Conservation (phyloP, 2,797 vertebrate species). For the Tarsius wallacei region DNA sequence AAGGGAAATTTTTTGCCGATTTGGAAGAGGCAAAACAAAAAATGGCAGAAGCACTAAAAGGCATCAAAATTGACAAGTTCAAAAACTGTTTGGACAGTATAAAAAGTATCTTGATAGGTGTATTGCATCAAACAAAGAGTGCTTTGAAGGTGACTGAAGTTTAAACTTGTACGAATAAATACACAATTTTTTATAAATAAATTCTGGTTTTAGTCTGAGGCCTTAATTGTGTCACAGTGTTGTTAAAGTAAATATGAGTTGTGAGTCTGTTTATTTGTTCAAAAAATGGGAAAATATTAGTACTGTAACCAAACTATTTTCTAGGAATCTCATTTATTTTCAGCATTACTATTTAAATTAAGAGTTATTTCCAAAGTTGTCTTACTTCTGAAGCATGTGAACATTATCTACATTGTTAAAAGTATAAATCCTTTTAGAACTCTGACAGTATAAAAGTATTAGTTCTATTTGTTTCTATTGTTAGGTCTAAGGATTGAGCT, state of each 20-base stretch:
- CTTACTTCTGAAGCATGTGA: constrained; percentile 32
- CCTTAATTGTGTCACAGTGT: constrained; percentile 32
- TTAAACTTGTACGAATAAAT: no score
- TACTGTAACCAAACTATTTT: constrained; percentile 17
- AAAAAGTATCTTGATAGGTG: no score
- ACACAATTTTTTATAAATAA: no score
- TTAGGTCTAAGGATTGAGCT: constrained; percentile 37
- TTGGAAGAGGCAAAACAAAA: no score
- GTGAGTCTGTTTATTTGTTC: constrained; percentile 52
- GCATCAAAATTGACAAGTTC: no score
- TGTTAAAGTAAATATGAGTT: background rate
- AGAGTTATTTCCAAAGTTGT: constrained; percentile 61
- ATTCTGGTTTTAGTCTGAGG: background rate
- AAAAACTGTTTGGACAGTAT: no score
- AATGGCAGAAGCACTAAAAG: no score
- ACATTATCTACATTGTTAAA: constrained; percentile 20
- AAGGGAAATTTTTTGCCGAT: no score
- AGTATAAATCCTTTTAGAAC: background rate
- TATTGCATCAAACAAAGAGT: no score
- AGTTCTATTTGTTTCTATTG: constrained; percentile 39
- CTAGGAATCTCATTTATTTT: constrained; percentile 20
- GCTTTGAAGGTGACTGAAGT: no score
- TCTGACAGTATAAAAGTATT: background rate
- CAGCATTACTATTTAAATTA: constrained; percentile 48
- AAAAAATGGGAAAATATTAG: constrained; percentile 15